phyloP scores from a whole-genome alignment of 2,797 vertebrate genomes.

The Manis javanica region DNA sequence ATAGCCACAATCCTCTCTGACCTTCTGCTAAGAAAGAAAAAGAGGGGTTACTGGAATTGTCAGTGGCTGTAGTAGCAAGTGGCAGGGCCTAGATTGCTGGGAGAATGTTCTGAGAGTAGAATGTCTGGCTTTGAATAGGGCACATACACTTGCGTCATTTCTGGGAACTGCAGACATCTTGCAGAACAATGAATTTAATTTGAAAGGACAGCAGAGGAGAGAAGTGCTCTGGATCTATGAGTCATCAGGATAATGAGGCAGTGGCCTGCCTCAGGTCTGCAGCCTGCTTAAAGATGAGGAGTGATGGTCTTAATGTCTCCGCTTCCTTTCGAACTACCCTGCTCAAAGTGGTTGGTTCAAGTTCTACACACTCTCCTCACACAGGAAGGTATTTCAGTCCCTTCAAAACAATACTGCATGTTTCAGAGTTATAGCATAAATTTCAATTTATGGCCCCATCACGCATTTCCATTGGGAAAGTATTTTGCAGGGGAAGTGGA shows the following conservation, averaged over 20 bases:
- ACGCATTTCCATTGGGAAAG: not conserved
- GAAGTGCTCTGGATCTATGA: constrained; percentile 65
- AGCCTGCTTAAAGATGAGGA: not conserved
- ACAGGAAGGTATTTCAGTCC: not conserved
- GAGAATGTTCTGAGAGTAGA: constrained; percentile 50
- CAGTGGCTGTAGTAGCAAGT: not conserved
- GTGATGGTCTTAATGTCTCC: not conserved
- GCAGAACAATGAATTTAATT: constrained; percentile 77
- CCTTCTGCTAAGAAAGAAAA: constrained; percentile 30
- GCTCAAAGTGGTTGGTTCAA: not conserved
- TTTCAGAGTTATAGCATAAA: not conserved
- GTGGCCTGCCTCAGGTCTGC: not conserved
- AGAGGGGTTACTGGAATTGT: not conserved
- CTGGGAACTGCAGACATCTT: constrained; percentile 77
- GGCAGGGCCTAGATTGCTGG: constrained; percentile 14
- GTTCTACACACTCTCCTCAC: not conserved
- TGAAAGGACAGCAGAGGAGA: constrained; percentile 74
- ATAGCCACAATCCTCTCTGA: not conserved
- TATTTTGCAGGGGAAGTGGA: not conserved
- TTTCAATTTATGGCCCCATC: not conserved
- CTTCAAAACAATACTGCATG: not conserved
- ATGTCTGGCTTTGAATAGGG: constrained; percentile 43
- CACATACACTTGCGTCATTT: constrained; percentile 72
- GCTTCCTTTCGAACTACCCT: not conserved
- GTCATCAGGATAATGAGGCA: constrained; percentile 70